A percentile compares a stretch with the other conserved stretches of the same genome.
These are phyloP conservation scores for Papilio elwesi DNA, from an alignment of 2,888 invertebrate species.

Conservation along the genomic window DNA sequence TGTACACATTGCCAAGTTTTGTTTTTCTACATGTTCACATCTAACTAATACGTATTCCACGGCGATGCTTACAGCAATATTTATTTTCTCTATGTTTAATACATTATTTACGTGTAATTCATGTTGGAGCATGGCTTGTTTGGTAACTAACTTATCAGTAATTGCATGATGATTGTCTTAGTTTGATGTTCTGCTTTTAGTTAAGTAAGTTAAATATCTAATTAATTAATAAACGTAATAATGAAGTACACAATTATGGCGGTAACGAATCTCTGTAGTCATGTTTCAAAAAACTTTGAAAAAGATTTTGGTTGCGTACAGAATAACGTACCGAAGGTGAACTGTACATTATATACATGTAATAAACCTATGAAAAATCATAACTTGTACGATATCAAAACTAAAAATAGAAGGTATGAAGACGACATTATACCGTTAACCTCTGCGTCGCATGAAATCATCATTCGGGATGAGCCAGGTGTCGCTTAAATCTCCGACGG, in stretches of 20 bases:
- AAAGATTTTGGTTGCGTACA: too few relatives aligned
- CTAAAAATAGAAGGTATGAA: slow-evolving; percentile 9
- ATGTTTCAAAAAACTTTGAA: too few relatives aligned
- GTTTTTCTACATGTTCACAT: slow-evolving; percentile 43
- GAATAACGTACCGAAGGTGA: neutral
- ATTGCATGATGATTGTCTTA: neutral
- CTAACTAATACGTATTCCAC: slow-evolving; percentile 13
- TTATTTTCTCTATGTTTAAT: slow-evolving; percentile 2
- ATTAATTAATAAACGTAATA: too few relatives aligned
- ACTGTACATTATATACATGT: neutral
- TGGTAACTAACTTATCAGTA: neutral
- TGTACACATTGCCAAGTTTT: slow-evolving; percentile 30
- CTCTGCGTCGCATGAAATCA: slow-evolving; percentile 41
- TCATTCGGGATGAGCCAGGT: slow-evolving; percentile 60
- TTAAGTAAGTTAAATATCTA: neutral
- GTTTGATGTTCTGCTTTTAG: neutral
- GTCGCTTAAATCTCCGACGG: slow-evolving; percentile 64
- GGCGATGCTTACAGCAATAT: slow-evolving; percentile 20
- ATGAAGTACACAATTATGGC: too few relatives aligned
- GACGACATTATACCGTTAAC: slow-evolving; percentile 38
- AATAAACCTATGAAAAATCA: neutral
- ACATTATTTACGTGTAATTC: neutral
- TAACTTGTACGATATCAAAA: neutral
- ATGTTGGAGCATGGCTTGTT: slow-evolving; percentile 14
- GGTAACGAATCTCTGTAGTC: too few relatives aligned